Conservation (phyloP, 2,113 vertebrate genomes). For the Archocentrus centrarchus region DNA sequence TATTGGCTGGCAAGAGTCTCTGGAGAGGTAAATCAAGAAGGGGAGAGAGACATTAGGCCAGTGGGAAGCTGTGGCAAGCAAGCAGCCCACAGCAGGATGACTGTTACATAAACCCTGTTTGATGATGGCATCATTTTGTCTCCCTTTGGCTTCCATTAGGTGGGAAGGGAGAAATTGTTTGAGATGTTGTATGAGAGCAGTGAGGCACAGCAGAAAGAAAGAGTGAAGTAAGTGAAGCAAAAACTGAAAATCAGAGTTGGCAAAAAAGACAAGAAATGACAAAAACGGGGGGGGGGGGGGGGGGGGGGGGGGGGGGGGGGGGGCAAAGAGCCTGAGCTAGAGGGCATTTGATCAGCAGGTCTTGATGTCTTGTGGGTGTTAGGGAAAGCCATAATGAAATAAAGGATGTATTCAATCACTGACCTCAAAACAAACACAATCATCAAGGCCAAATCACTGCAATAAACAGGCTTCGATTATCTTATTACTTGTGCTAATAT, state of each 20-base stretch:
- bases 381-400: conserved; percentile 57
- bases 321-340: conserved; percentile 3
- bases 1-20: not conserved
- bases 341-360: conserved; percentile 31
- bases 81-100: conserved; percentile 6
- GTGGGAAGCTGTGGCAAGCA: not conserved
- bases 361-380: conserved; percentile 42
- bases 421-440: conserved; percentile 64
- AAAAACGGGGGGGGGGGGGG: not conserved
- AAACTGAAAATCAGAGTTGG: not conserved
- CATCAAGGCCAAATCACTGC: conserved; percentile 66
- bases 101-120: conserved; percentile 51
- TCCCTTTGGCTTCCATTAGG: conserved; percentile 46
- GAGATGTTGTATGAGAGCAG: not conserved
- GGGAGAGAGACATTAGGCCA: conserved; percentile 17
- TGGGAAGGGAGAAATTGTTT: conserved; percentile 15
- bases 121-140: conserved; percentile 40
- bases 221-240: not conserved
- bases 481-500: conserved; percentile 54
- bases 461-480: conserved; percentile 62
- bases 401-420: conserved; percentile 62
- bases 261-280: conserved; percentile 4
- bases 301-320: too few species aligned
- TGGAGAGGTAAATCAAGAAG: conserved; percentile 18
- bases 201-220: conserved; percentile 1